Percentiles rank a stretch among this genome's conserved stretches.
Conservation (phyloP, 1,140 invertebrate species). For the Macrosteles quadrilineatus region DNA sequence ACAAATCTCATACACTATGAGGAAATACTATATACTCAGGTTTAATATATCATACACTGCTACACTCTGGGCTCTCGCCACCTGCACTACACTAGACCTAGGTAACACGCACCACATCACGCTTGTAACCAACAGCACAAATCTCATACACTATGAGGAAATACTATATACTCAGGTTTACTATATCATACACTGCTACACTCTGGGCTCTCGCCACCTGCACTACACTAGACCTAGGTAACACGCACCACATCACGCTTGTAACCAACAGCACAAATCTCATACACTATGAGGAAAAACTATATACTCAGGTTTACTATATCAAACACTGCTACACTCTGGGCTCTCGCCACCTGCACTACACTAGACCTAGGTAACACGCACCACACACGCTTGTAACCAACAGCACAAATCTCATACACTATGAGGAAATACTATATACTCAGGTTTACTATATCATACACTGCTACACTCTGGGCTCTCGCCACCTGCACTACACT, state of each 20-base stretch:
- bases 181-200: background rate
- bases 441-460: background rate
- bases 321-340: background rate
- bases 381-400: background rate
- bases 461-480: background rate
- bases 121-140: background rate
- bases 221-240: background rate
- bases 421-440: background rate
- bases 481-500: background rate
- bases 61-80: too few relatives aligned
- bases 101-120: slow-evolving; percentile 1
- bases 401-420: background rate
- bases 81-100: too few relatives aligned
- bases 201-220: background rate
- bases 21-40: too few relatives aligned
- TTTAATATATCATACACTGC: too few relatives aligned
- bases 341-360: background rate
- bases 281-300: background rate
- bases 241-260: background rate
- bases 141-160: background rate
- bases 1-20: too few relatives aligned
- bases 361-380: slow-evolving; percentile 17
- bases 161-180: background rate
- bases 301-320: too few relatives aligned
- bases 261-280: background rate